Base-by-base conservation (phyloP, 1,140 invertebrate genomes). In the Neuroterus valhalla region DNA sequence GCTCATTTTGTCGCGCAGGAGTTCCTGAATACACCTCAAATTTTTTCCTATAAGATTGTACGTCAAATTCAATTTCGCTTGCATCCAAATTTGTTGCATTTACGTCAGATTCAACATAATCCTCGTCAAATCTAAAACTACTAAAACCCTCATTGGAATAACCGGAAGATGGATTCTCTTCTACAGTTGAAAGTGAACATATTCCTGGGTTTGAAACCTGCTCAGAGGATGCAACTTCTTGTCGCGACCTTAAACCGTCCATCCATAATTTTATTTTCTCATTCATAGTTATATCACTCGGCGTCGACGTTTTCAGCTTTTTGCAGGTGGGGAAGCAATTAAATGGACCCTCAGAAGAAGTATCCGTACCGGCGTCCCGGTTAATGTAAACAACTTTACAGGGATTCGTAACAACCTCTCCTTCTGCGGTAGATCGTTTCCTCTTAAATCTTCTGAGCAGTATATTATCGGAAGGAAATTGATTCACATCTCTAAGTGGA, bases 401-500 rank as follows among this genome's bases (percentile, higher is more conserved):
- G 72, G 76, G 80, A 70, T 86, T 75, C 10, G 85, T 66, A 10
- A 75, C 44, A 52, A 81, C 67, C 82, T 87, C 70, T 83, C 87
- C 75, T 80, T 86, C 52, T 77, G 79, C 82, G 75, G 82, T n/a
- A 86, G 68, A 70, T 85, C 82, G 80, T 85, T 88, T 85, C 81
- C 88, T 68, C 77, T 84, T 85, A 62, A 74, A 71, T 67, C 76
- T 62, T 81, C 85, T 81, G 19, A 80, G 68, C 31, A 79, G 72
- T 76, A 78, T 81, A 75, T 71, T 79, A 14, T 88, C 84, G 1
- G 82, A 86, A 26, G 82, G 77, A 76, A 91, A 91, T 68, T 89
- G 76, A 71, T 89, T 90, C 43, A 91, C 82, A 77, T 92, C 91
- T 45, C 90, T 85, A 14, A 93, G 89, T 50, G 92, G 92, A 62